phyloP scores from a whole-genome alignment of 2,888 invertebrate genomes.

The Stegophylla sp. region DNA sequence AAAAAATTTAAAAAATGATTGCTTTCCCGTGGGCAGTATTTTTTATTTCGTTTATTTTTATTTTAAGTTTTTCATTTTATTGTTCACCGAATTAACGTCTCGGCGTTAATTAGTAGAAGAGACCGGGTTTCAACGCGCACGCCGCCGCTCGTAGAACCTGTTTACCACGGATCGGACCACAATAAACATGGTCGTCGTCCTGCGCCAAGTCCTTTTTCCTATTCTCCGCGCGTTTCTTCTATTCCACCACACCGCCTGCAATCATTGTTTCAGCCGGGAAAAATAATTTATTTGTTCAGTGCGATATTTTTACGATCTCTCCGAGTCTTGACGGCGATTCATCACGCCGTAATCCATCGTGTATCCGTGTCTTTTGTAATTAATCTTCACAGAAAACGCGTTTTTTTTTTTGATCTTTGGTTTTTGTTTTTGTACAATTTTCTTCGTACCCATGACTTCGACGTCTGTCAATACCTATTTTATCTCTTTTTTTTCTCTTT shows the following conservation, averaged over 20 bases:
- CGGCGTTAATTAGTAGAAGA: slow-evolving; percentile 33
- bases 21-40: slow-evolving; percentile 18
- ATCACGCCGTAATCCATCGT: no score
- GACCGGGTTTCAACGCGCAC: slow-evolving; percentile 12
- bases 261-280: background rate
- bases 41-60: no score
- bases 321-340: no score
- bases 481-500: background rate
- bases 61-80: slow-evolving; percentile 24
- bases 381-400: no score
- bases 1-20: slow-evolving; percentile 26
- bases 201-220: background rate
- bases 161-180: slow-evolving; percentile 26
- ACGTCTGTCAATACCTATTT: background rate
- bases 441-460: background rate
- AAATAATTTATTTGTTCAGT: background rate
- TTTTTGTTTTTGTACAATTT: background rate
- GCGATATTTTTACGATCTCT: background rate
- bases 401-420: no score
- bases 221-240: background rate
- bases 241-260: no score
- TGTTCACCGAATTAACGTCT: slow-evolving; percentile 26
- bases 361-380: no score
- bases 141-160: slow-evolving; percentile 11
- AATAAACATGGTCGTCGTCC: background rate